Percentiles rank a stretch among this genome's conserved stretches.
Evolutionary conservation across 2,888 invertebrate species (phyloP).

Genomic region (Parnassius smintheus): DNA sequence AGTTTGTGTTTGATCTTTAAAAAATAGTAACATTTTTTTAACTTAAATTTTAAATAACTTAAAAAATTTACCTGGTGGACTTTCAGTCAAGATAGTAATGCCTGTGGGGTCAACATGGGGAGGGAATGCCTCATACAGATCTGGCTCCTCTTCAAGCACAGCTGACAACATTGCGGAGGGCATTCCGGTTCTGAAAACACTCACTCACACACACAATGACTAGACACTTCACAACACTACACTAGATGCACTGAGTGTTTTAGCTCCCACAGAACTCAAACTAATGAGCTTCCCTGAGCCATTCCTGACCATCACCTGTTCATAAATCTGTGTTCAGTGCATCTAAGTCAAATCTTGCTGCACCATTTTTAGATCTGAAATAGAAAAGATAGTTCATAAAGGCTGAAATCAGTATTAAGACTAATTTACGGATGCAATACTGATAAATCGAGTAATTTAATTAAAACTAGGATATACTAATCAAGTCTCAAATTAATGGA

Average conservation of each 20-base stretch:
- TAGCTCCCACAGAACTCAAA: constrained; percentile 64
- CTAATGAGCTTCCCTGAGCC: constrained; percentile 63
- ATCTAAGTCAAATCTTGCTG: constrained; percentile 81
- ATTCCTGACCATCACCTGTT: constrained; percentile 45
- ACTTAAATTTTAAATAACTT: no score
- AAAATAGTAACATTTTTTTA: no score
- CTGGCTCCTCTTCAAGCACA: constrained; percentile 87
- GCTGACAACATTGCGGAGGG: constrained; percentile 87
- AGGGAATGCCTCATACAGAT: constrained; percentile 89
- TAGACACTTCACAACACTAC: constrained; percentile 72
- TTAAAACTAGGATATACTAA: not conserved
- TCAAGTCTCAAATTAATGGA: constrained; percentile 56
- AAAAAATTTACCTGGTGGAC: constrained; percentile 73
- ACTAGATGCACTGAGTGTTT: constrained; percentile 55
- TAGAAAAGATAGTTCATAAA: constrained; percentile 48
- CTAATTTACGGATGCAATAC: no score
- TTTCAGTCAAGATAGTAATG: constrained; percentile 86
- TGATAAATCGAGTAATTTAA: no score
- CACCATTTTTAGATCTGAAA: constrained; percentile 80
- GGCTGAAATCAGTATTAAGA: constrained; percentile 35
- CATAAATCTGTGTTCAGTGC: constrained; percentile 46
- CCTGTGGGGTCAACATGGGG: constrained; percentile 91
- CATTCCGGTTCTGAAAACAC: constrained; percentile 66
- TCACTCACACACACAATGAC: constrained; percentile 61
- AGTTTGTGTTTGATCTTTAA: constrained; percentile 9